Base-by-base conservation (phyloP, 2,797 vertebrate species). In the Leptatherina wallacei region DNA sequence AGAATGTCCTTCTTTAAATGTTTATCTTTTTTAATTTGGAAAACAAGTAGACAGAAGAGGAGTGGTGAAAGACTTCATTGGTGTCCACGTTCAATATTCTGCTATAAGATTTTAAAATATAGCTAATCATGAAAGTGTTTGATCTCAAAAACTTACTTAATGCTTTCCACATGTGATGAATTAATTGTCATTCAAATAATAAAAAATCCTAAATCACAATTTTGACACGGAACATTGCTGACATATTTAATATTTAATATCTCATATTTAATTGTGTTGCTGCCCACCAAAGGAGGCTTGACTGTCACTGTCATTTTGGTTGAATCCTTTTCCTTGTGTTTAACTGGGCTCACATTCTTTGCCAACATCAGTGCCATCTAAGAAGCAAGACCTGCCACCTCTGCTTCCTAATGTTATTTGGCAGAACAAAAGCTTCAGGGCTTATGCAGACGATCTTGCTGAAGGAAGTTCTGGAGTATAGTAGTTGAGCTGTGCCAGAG, bases 391-490 rank as follows among this genome's bases (percentile, higher is more conserved):
- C 83, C 84, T 91, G 90, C 90, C 90, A 91, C 86, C 85, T 85
- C 88, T 88, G 88, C 82, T 88, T 88, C 87, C 90, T 94, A 91
- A 94, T 87, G 90, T 87, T 91, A 92, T 89, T 91, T 94, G 91
- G 88, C 89, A 93, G 85, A 92, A 92, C 89, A 89, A 90, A 89
- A 85, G 87, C 88, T 65, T 71, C 83, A 74, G 85, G 74, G 72
- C 87, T 85, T 81, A 81, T 83, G 84, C 85, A 90, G 91, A 81
- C 85, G 69, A 91, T 92, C 85, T 78, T 76, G 78, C 80, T 74
- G 79, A 84, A 86, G 84, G 84, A 92, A 89, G 79, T 92, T 91
- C 79, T 85, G 60, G 85, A 83, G 87, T 80, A 86, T 84, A 78
- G 73, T 85, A 90, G 85, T 87, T 64, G 90, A 92, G 90, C 88